A percentile compares a stretch with the other conserved stretches of the same genome.
phyloP scores from a whole-genome alignment of 1,140 invertebrate genomes.

The Macrocentrus cingulum region DNA sequence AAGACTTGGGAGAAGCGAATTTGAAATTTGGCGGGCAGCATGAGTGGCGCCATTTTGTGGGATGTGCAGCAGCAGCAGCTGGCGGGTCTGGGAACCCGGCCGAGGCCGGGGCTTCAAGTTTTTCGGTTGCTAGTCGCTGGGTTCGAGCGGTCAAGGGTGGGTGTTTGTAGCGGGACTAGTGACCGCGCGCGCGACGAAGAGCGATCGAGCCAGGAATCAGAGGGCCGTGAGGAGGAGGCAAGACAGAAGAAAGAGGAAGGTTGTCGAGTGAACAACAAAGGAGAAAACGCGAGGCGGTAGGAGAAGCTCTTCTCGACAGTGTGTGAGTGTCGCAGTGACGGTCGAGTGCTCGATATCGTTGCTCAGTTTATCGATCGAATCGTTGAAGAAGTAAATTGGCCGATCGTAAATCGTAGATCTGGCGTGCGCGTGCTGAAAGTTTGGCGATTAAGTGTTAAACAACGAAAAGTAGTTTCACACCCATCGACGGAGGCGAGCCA shows the following conservation, averaged over 20 bases:
- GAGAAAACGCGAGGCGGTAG: not conserved
- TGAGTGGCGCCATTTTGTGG: slow-evolving; percentile 13
- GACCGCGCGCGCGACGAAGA: slow-evolving; percentile 4
- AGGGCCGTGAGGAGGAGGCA: not conserved
- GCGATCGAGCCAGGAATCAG: slow-evolving; percentile 11
- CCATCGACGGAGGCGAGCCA: not conserved
- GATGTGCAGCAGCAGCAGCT: slow-evolving; percentile 12
- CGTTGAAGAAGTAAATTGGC: not conserved
- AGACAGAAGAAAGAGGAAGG: not conserved
- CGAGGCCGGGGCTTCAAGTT: slow-evolving; percentile 22
- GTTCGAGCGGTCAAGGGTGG: slow-evolving; percentile 26
- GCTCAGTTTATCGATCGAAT: slow-evolving; percentile 8
- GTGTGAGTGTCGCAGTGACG: slow-evolving; percentile 10
- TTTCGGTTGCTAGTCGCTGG: slow-evolving; percentile 27
- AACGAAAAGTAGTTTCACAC: not conserved
- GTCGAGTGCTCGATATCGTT: slow-evolving; percentile 12
- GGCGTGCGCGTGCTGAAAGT: not conserved
- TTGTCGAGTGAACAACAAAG: not conserved
- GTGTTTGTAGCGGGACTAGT: slow-evolving; percentile 15
- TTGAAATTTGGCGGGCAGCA: too few species aligned
- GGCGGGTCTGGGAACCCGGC: slow-evolving; percentile 26
- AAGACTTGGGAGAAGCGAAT: too few species aligned
- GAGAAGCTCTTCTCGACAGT: not conserved
- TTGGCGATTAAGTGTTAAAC: not conserved
- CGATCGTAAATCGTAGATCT: not conserved